Percentiles rank a stretch among this genome's conserved stretches.
Evolutionary conservation across 2,797 vertebrate species (phyloP).

Genomic region (Acanthopagrus latus): DNA sequence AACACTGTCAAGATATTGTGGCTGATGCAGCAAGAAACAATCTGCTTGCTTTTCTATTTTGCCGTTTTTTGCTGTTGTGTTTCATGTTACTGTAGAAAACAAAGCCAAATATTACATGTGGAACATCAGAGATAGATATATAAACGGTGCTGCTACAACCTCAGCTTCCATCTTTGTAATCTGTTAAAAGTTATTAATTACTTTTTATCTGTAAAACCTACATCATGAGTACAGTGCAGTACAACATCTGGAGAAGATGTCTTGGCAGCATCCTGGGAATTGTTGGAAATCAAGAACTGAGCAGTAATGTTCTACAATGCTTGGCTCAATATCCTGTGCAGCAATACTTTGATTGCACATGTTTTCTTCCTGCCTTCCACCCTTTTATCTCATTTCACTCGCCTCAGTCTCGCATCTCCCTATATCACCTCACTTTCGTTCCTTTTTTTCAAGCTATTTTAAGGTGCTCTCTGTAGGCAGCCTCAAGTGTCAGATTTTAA

Average conservation of each 20-base stretch:
- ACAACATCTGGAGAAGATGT: not conserved
- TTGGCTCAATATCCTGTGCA: not conserved
- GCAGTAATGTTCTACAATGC: not conserved
- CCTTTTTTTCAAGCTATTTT: constrained; percentile 31
- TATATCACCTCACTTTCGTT: constrained; percentile 1
- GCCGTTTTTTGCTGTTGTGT: not conserved
- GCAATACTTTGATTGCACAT: not conserved
- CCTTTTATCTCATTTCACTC: constrained; percentile 2
- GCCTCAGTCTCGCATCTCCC: not conserved
- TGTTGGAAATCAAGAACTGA: not conserved
- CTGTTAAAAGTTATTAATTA: not conserved
- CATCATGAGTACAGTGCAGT: no score
- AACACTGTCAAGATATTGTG: constrained; percentile 20
- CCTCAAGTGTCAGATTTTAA: constrained; percentile 14
- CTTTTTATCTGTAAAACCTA: not conserved
- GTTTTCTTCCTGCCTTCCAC: not conserved
- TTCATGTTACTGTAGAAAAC: not conserved
- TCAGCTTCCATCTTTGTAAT: not conserved
- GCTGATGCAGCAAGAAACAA: constrained; percentile 17
- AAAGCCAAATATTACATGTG: not conserved
- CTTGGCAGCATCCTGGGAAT: not conserved
- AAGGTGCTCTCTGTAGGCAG: not conserved
- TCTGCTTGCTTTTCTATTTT: constrained; percentile 1
- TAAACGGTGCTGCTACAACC: not conserved
- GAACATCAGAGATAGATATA: not conserved